Base-by-base conservation (phyloP, 2,888 invertebrate genomes). In the Cerceris ruficornis region DNA sequence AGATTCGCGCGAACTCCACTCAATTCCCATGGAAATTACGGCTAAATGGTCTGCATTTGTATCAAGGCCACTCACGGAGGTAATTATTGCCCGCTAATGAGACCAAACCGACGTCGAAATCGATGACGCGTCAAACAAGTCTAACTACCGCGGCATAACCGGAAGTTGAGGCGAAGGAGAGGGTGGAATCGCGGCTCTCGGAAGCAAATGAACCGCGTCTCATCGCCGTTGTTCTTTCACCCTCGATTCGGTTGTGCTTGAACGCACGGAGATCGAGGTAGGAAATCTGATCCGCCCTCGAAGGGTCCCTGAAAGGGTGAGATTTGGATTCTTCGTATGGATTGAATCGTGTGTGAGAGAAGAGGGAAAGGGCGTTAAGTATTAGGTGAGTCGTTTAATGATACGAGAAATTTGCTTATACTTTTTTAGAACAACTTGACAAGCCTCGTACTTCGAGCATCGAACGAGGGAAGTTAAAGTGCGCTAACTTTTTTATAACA, bases 321-420 rank as follows among this genome's bases (percentile, higher is more conserved):
- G 84, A 87, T 86, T 84, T 84, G 84, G 83, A 85, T 87, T 86
- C 84, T 87, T 82, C 83, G 81, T 75, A 75, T 73, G 74, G 73
- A 69, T 49, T 54, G 39, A n/a, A 52, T 17, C 65, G 58, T 71
- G 50, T 55, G 49, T 50, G 58, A 14, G 14, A 13, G 52, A 43
- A 41, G n/a, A 17, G 43, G 67, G n/a, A n/a, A n/a, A 46, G 64
- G 7, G 14, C 17, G 42, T n/a, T 43, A 9, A 54, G 81, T 67
- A 76, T 86, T 83, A 84, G 78, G 84, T 82, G 77, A 83, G 82
- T 84, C 84, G 86, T 84, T 87, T 84, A 85, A 87, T 85, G 86
- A 86, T 82, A 81, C 85, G 80, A 77, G 77, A 86, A 81, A 85
- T 87, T 81, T 80, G 65, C 69, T 28, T 28, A 60, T 67, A 15